phyloP scores from a whole-genome alignment of 2,797 vertebrate species.

The Darevskia nairensis region DNA sequence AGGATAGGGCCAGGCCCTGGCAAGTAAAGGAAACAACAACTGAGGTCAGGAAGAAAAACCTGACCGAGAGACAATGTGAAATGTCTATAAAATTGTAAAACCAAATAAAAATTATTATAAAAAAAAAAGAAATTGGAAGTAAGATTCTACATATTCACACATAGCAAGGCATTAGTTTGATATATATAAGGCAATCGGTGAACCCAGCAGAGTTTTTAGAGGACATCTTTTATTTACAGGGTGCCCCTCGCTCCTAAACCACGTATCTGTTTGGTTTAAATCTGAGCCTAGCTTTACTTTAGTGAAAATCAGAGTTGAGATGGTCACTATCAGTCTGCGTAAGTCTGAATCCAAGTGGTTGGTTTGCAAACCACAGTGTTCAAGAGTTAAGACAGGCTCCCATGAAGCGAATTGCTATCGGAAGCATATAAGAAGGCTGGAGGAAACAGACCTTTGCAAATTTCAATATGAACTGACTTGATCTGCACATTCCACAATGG shows the following conservation, averaged over 20 bases:
- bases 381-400: neutral
- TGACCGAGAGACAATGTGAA: too few species aligned
- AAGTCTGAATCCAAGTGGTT: neutral
- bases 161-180: neutral
- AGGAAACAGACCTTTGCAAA: neutral
- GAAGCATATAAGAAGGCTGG: neutral
- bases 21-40: too few species aligned
- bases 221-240: neutral
- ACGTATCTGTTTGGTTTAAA: neutral
- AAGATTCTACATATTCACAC: neutral
- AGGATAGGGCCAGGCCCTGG: too few species aligned
- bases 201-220: neutral
- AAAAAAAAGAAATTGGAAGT: neutral
- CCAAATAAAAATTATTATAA: too few species aligned
- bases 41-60: too few species aligned
- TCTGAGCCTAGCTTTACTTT: neutral
- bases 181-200: neutral
- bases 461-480: neutral
- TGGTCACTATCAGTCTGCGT: neutral
- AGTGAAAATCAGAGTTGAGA: neutral
- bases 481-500: neutral
- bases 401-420: neutral
- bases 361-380: neutral
- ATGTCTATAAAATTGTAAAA: too few species aligned
- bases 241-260: neutral